These are phyloP conservation scores for Myiopsitta monachus DNA, from an alignment of 2,113 vertebrate genomes.

Conservation along the genomic window DNA sequence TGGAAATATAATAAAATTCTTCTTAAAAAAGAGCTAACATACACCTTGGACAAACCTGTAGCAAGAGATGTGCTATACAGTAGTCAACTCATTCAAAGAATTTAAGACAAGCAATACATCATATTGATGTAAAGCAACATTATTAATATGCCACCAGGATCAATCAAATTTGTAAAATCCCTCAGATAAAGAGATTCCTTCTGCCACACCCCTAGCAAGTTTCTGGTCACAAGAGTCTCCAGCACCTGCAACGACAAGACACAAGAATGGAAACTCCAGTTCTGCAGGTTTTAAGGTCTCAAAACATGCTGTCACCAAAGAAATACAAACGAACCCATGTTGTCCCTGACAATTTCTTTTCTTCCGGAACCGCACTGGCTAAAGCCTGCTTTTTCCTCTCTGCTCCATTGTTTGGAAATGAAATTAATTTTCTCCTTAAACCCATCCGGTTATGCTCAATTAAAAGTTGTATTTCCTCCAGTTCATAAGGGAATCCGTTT, in stretches of 20 bases:
- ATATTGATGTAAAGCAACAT: not conserved
- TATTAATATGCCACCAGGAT: not conserved
- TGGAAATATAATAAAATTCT: not conserved
- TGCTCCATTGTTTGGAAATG: not conserved
- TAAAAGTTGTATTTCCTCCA: not conserved
- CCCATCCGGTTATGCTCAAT: not conserved
- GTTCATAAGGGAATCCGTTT: not conserved
- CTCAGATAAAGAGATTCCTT: not conserved
- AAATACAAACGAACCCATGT: not conserved
- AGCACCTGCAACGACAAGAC: not conserved
- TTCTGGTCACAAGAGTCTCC: not conserved
- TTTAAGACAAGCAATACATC: not conserved
- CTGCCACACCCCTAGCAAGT: not conserved
- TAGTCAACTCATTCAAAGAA: not conserved
- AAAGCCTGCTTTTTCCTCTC: not conserved
- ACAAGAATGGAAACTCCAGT: not conserved
- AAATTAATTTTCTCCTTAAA: not conserved
- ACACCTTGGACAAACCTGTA: not conserved
- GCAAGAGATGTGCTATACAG: not conserved
- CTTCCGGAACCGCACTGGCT: not conserved
- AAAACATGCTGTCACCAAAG: not conserved
- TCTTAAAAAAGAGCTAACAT: not conserved
- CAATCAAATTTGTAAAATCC: not conserved
- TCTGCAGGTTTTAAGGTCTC: not conserved
- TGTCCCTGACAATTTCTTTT: not conserved